Percentiles rank a stretch among this genome's conserved stretches.
Evolutionary conservation across 2,888 invertebrate species (phyloP).

Genomic region (Drosophila mettleri): DNA sequence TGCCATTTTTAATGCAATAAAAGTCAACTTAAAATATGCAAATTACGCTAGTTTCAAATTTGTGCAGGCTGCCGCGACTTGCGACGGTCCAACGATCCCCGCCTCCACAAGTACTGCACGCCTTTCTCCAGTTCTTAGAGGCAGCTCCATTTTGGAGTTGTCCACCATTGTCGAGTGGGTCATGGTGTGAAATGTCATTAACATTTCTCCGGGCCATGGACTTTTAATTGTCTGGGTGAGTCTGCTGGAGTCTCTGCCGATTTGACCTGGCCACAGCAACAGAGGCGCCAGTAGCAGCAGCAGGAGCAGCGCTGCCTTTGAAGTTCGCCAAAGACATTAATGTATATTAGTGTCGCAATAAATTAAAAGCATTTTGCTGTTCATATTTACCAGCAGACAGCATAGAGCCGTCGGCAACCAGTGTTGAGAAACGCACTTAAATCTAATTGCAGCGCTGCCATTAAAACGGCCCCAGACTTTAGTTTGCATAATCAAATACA

Average conservation of each 20-base stretch:
- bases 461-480: conserved; percentile 45
- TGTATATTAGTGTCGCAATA: conserved; percentile 80
- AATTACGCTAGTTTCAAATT: conserved; percentile 81
- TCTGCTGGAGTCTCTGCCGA: conserved; percentile 25
- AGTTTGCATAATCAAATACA: conserved; percentile 67
- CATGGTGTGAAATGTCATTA: conserved; percentile 76
- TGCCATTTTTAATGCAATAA: conserved; percentile 82
- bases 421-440: conserved; percentile 60
- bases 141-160: conserved; percentile 26
- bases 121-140: conserved; percentile 8
- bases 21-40: conserved; percentile 83
- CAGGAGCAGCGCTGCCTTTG: conserved; percentile 42
- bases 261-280: conserved; percentile 35
- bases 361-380: conserved; percentile 81
- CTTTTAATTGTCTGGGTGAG: conserved; percentile 71
- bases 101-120: not conserved
- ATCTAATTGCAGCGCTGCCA: conserved; percentile 73
- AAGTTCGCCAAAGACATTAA: conserved; percentile 75
- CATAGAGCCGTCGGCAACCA: conserved; percentile 13
- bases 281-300: conserved; percentile 1
- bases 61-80: conserved; percentile 70
- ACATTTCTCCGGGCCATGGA: conserved; percentile 80
- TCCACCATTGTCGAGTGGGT: conserved; percentile 33
- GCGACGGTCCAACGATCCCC: not conserved
- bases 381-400: conserved; percentile 67